Evolutionary conservation across 1,140 invertebrate species (phyloP).

Genomic region (Caenorhabditis latens): DNA sequence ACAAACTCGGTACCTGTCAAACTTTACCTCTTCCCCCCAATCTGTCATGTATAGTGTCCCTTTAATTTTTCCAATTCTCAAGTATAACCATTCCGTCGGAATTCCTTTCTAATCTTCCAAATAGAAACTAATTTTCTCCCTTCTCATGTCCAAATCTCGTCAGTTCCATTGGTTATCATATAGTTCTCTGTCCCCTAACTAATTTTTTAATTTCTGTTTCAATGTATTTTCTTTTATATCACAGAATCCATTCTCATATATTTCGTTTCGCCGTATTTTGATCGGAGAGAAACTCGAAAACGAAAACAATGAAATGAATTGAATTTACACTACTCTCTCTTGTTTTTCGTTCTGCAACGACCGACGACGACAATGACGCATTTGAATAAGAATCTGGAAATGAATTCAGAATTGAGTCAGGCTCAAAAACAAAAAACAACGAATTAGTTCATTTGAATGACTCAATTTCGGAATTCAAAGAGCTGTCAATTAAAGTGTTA

Average conservation of each 20-base stretch:
- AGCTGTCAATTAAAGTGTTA: no score
- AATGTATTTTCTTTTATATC: neutral
- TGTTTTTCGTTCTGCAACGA: neutral
- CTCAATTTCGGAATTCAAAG: no score
- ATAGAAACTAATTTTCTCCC: neutral
- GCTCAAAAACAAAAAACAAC: no score
- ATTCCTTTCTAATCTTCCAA: neutral
- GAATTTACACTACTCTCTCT: neutral
- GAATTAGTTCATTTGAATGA: no score
- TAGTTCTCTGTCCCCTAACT: neutral
- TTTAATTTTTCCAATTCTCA: neutral
- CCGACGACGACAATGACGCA: conserved; percentile 5
- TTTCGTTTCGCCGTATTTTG: neutral
- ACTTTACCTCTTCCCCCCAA: neutral
- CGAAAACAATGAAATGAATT: conserved; percentile 19
- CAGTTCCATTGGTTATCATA: neutral
- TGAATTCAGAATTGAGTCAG: no score
- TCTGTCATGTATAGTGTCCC: neutral
- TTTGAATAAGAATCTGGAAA: conserved; percentile 5
- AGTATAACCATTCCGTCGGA: conserved; percentile 13
- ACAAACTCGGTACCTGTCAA: conserved; percentile 17
- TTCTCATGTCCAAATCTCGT: neutral
- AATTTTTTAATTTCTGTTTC: neutral
- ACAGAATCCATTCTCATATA: neutral
- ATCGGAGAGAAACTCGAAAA: neutral